Evolutionary conservation across 2,888 invertebrate species (phyloP).

Genomic region (Lutraria lutraria): DNA sequence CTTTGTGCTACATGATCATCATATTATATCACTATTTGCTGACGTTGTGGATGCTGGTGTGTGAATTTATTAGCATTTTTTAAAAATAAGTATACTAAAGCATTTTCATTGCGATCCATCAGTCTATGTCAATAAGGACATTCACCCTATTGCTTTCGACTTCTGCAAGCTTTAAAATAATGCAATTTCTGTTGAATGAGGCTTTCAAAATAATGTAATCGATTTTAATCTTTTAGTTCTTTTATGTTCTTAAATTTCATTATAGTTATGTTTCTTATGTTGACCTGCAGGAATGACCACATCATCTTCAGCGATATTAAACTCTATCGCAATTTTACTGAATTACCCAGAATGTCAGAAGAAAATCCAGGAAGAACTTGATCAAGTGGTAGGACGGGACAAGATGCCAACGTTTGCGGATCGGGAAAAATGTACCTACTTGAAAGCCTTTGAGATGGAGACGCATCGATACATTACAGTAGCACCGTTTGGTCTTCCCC

Average conservation of each 20-base stretch:
- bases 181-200: no score
- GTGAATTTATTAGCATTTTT: background rate
- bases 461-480: background rate
- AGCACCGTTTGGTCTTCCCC: background rate
- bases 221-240: no score
- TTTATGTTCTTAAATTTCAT: no score
- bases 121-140: no score
- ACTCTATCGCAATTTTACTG: background rate
- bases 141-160: no score
- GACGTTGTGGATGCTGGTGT: slow-evolving; percentile 23
- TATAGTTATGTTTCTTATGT: no score
- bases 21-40: background rate
- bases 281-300: background rate
- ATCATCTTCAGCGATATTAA: background rate
- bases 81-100: no score
- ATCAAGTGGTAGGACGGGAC: background rate
- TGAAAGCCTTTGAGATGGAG: slow-evolving; percentile 29
- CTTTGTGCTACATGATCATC: background rate
- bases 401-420: background rate
- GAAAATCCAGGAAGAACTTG: background rate
- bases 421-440: slow-evolving; percentile 13
- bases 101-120: no score
- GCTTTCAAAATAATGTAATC: no score
- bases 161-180: no score
- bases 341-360: slow-evolving; percentile 4